Conservation (phyloP, 1,140 invertebrate genomes). For the Sinella curviseta region DNA sequence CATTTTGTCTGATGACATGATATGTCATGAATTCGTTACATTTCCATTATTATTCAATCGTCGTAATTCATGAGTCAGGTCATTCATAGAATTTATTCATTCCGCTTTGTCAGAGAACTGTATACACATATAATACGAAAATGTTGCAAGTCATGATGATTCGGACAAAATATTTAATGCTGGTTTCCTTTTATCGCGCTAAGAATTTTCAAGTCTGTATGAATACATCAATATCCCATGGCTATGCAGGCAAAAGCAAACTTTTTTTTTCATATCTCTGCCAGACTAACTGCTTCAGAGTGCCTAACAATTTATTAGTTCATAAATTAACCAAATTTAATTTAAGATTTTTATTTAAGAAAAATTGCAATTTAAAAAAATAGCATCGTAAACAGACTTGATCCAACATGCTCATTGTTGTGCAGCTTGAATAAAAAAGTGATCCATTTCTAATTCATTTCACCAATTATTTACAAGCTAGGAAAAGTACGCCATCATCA, state of each 20-base stretch:
- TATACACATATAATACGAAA: not conserved
- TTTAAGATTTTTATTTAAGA: no score
- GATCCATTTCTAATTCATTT: constrained; percentile 2
- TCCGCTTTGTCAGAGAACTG: not conserved
- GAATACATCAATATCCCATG: no score
- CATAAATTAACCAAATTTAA: no score
- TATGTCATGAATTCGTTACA: constrained; percentile 8
- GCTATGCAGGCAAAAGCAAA: no score
- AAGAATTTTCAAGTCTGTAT: no score
- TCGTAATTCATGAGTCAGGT: not conserved
- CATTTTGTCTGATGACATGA: constrained; percentile 14
- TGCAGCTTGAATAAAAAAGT: not conserved
- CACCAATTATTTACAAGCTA: not conserved
- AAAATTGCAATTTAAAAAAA: no score
- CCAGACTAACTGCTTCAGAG: no score
- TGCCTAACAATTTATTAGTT: no score
- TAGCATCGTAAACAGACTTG: no score
- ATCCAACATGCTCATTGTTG: no score
- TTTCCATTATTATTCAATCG: constrained; percentile 10
- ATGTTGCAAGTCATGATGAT: constrained; percentile 16
- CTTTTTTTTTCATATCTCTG: no score
- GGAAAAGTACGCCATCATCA: constrained; percentile 2
- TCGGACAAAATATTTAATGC: not conserved
- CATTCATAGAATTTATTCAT: constrained; percentile 19
- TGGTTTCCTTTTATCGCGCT: no score